These are phyloP conservation scores for Meles meles DNA, from an alignment of 2,113 vertebrate species.

Conservation along the genomic window DNA sequence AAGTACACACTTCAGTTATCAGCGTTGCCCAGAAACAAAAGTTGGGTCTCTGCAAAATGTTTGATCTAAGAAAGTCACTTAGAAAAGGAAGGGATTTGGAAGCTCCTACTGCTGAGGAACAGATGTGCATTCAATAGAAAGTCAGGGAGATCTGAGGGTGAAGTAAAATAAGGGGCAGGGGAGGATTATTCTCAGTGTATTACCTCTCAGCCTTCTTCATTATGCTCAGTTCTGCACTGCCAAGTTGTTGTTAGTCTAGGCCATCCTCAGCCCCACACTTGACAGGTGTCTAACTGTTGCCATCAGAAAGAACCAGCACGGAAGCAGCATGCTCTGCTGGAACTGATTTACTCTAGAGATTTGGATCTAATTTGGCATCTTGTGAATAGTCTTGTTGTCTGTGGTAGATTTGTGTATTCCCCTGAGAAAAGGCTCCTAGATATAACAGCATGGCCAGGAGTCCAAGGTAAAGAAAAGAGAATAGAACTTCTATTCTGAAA, in stretches of 20 bases:
- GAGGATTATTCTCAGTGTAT: neutral
- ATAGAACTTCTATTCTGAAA: no score
- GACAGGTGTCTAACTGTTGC: conserved; percentile 1
- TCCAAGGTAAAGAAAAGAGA: neutral
- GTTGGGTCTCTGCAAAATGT: neutral
- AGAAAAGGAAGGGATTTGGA: neutral
- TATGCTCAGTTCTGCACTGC: neutral
- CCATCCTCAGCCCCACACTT: neutral
- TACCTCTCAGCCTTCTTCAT: neutral
- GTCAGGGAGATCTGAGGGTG: neutral
- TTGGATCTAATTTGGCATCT: neutral
- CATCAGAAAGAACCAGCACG: neutral
- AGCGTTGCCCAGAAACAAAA: neutral
- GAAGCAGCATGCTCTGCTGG: neutral
- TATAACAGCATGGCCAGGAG: neutral
- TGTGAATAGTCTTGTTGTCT: neutral
- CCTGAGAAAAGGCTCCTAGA: neutral
- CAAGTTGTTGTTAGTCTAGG: neutral
- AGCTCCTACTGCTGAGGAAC: neutral
- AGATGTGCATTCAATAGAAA: neutral
- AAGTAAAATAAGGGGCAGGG: neutral
- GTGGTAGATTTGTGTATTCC: neutral
- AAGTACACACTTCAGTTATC: neutral
- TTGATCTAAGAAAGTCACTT: neutral
- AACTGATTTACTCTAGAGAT: neutral